phyloP scores from a whole-genome alignment of 2,888 invertebrate species.

The Trissonchulus latispiculum region DNA sequence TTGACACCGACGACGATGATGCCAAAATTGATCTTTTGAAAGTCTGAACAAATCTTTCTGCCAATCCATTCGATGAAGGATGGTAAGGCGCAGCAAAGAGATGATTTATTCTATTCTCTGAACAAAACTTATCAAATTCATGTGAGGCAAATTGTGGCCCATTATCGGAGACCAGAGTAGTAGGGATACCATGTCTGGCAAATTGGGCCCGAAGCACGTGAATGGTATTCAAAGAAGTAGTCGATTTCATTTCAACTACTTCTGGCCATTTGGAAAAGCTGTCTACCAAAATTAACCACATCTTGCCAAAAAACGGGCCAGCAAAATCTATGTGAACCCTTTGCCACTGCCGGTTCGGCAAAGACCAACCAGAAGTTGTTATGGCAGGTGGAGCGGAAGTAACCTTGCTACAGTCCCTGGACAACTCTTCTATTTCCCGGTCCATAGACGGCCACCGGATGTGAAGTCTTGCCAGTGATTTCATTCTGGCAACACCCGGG shows the following conservation, averaged over 20 bases:
- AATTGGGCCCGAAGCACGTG: neutral
- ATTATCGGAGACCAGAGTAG: neutral
- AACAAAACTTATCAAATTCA: neutral
- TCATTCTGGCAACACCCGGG: neutral
- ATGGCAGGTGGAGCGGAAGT: neutral
- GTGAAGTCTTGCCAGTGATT: neutral
- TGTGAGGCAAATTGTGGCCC: neutral
- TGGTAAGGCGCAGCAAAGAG: neutral
- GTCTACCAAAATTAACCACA: slow-evolving; percentile 1
- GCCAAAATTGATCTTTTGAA: neutral
- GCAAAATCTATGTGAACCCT: neutral
- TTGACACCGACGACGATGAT: neutral
- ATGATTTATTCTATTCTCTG: neutral
- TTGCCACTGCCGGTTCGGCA: neutral
- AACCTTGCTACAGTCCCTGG: neutral
- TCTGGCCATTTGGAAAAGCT: neutral
- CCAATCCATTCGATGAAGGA: neutral
- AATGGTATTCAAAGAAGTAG: neutral
- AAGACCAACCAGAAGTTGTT: neutral
- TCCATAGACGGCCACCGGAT: neutral
- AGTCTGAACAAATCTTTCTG: neutral
- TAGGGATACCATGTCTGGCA: neutral
- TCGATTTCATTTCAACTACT: neutral
- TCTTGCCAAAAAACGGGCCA: neutral
- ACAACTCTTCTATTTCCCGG: neutral